Conservation (phyloP, 2,888 invertebrate genomes). For the Carpatolechia fugitivella region DNA sequence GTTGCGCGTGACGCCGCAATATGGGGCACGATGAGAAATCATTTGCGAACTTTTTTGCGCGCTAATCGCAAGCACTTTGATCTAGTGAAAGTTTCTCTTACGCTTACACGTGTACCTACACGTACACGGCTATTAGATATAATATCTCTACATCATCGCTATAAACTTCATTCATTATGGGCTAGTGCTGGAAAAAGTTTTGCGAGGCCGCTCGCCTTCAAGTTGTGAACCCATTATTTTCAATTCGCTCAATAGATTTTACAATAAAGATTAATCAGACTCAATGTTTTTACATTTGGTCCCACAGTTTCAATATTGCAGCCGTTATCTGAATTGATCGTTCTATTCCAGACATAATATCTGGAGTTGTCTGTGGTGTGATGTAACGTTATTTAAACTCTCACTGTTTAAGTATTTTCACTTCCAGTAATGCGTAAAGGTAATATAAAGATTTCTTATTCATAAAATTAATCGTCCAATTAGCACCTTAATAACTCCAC, state of each 20-base stretch:
- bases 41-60: conserved; percentile 57
- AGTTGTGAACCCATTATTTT: conserved; percentile 32
- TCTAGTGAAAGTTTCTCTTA: conserved; percentile 62
- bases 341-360: background rate
- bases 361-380: background rate
- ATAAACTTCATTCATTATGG: conserved; percentile 31
- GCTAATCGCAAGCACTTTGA: conserved; percentile 47
- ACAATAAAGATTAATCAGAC: conserved; percentile 39
- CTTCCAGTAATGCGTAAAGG: background rate
- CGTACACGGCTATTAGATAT: conserved; percentile 31
- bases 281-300: conserved; percentile 27
- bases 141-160: conserved; percentile 24
- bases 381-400: background rate
- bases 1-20: conserved; percentile 53
- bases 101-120: conserved; percentile 33
- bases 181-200: conserved; percentile 29
- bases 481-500: conserved; percentile 40
- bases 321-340: conserved; percentile 1
- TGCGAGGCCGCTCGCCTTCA: conserved; percentile 27
- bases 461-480: conserved; percentile 42
- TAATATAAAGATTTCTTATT: conserved; percentile 27
- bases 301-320: background rate
- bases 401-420: background rate
- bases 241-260: conserved; percentile 44
- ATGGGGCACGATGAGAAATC: conserved; percentile 55